Evolutionary conservation across 2,113 vertebrate genomes (phyloP), one percentile per base, ranked within the genome.

Genomic region (Irena cyanogastra): DNA sequence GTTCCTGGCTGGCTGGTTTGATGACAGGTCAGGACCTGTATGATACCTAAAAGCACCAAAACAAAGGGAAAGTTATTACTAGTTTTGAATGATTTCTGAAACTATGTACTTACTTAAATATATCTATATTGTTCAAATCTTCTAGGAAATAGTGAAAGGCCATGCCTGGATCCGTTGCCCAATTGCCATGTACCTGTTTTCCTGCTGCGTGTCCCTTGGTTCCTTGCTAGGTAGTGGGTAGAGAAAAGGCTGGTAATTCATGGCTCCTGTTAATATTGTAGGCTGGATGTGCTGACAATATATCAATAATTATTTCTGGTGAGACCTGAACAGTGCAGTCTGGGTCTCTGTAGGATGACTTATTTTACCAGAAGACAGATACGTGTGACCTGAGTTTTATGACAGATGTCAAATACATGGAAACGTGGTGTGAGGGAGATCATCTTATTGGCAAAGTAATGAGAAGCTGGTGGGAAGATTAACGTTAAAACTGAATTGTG

Each of bases 301-400:
- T 91, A 97, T 97, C 98, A 97, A 97, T 98, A 97, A 98, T 97
- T 97, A 97, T 97, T 98, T 97, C 97, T 98, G 96, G 92, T 83
- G 94, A 96, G 94, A 84, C 87, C 92, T 7, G 49, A 94, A 79
- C 44, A 88, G 88, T 69, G 75, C 61, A 68, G 87, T 80, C 95
- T 77, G 45, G 87, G 92, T 95, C 95, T 96, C 95, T 96, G 92
- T 87, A 84, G 89, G 93, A 96, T 95, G 97, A 97, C 96, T 98
- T 94, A 96, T 97, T 97, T 97, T 97, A 97, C 93, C 97, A 94
- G 94, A 97, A 98, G 97, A 98, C 97, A 97, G 97, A 97, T 96
- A 96, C 71, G 94, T 93, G 94, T 96, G 97, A 96, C 96, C 95
- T 65, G 87, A 97, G 92, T 91, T 98, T 98, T 97, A 97, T 96